Conservation (phyloP, 1,140 invertebrate species). For the Stegodyphus dumicola region DNA sequence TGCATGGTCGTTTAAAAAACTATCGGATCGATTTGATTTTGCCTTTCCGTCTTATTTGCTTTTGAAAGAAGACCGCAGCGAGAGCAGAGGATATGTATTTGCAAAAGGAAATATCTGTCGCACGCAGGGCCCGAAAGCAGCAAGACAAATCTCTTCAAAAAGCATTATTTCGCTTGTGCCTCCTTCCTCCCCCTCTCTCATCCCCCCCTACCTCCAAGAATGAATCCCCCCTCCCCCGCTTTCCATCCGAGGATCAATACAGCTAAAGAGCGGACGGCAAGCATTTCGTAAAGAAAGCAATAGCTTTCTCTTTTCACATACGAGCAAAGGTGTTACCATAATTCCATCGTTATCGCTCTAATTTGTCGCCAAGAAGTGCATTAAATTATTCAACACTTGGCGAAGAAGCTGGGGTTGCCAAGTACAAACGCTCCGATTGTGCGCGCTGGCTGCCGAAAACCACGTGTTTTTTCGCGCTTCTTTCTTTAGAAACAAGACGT, state of each 20-base stretch:
- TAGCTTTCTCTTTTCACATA: constrained; percentile 12
- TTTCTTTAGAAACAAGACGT: too few species aligned
- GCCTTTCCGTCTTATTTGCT: constrained; percentile 46
- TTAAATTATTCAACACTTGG: too few species aligned
- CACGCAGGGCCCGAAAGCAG: constrained; percentile 6
- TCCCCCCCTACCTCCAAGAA: too few species aligned
- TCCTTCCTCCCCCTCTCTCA: background rate
- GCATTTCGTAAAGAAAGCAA: constrained; percentile 18
- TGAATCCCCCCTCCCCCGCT: too few species aligned
- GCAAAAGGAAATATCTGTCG: constrained; percentile 39
- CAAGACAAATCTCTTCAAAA: constrained; percentile 43
- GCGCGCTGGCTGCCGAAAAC: too few species aligned
- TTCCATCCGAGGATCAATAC: constrained; percentile 15
- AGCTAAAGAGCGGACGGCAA: constrained; percentile 36
- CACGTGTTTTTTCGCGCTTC: too few species aligned
- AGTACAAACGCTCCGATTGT: background rate
- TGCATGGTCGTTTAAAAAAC: constrained; percentile 44
- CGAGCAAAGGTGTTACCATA: background rate
- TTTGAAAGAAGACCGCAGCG: constrained; percentile 26
- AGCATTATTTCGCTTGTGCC: constrained; percentile 21
- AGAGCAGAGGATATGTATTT: constrained; percentile 17
- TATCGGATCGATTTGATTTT: constrained; percentile 44
- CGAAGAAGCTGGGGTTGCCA: too few species aligned
- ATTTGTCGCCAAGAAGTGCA: too few species aligned
- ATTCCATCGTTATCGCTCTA: too few species aligned